phyloP scores from a whole-genome alignment of 2,113 vertebrate species.

The Uria aalge region DNA sequence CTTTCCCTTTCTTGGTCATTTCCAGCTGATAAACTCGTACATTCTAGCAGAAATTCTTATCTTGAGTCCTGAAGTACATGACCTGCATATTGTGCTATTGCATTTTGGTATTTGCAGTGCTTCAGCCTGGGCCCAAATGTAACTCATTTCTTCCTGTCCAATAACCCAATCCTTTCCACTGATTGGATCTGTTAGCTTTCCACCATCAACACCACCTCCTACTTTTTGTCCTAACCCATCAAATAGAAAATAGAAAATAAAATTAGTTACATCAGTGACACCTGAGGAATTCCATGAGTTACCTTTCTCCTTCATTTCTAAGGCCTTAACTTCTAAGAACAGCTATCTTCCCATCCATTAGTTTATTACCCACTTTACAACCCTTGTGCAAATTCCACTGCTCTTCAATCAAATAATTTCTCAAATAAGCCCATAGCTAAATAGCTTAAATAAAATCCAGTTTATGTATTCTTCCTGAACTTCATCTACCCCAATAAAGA shows the following conservation, averaged over 20 bases:
- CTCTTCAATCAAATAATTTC: neutral
- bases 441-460: neutral
- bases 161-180: neutral
- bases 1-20: neutral
- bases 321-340: neutral
- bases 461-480: neutral
- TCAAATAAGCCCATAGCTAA: neutral
- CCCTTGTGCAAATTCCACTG: neutral
- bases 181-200: neutral
- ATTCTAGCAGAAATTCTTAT: neutral
- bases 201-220: neutral
- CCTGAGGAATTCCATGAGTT: neutral
- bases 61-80: neutral
- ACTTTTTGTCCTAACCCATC: neutral
- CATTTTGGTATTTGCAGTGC: neutral
- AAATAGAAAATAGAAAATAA: neutral
- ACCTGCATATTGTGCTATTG: neutral
- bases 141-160: neutral
- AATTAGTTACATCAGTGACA: neutral
- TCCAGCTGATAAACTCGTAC: neutral
- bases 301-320: neutral
- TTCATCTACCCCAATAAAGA: neutral
- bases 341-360: neutral
- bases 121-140: neutral
- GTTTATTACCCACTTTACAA: neutral